These are phyloP conservation scores for Naso thynnoides DNA, from an alignment of 2,797 vertebrate genomes.

Conservation along the genomic window DNA sequence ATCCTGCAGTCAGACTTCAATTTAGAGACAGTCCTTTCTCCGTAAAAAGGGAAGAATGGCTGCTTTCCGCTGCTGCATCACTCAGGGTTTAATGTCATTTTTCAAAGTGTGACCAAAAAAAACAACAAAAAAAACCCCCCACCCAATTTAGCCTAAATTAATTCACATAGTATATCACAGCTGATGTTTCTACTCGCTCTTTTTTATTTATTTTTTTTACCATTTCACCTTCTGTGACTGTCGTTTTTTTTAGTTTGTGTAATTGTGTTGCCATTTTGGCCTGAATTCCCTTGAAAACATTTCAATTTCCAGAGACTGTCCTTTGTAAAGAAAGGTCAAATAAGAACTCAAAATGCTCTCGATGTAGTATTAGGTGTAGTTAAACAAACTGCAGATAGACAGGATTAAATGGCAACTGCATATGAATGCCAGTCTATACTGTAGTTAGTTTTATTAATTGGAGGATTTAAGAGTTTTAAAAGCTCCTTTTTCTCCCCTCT, in stretches of 20 bases:
- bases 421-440: no score
- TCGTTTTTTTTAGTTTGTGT: constrained; percentile 4
- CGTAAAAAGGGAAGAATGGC: constrained; percentile 34
- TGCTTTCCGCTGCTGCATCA: constrained; percentile 27
- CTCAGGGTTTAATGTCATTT: constrained; percentile 36
- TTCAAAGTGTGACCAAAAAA: not conserved
- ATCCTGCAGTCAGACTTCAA: constrained; percentile 57
- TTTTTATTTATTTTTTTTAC: not conserved
- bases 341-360: constrained; percentile 7
- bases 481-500: no score
- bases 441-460: no score
- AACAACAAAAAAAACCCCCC: constrained; percentile 1
- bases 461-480: no score
- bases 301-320: not conserved
- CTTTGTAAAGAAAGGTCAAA: constrained; percentile 38
- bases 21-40: constrained; percentile 45
- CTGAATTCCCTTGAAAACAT: constrained; percentile 24
- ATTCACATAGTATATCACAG: not conserved
- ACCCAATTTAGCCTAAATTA: not conserved
- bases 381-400: not conserved
- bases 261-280: constrained; percentile 4
- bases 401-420: not conserved
- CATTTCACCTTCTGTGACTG: not conserved
- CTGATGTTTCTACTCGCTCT: not conserved
- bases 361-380: constrained; percentile 1